Conservation (phyloP, 35 echinoderm and acorn worm species). For the Apostichopus japonicus region DNA sequence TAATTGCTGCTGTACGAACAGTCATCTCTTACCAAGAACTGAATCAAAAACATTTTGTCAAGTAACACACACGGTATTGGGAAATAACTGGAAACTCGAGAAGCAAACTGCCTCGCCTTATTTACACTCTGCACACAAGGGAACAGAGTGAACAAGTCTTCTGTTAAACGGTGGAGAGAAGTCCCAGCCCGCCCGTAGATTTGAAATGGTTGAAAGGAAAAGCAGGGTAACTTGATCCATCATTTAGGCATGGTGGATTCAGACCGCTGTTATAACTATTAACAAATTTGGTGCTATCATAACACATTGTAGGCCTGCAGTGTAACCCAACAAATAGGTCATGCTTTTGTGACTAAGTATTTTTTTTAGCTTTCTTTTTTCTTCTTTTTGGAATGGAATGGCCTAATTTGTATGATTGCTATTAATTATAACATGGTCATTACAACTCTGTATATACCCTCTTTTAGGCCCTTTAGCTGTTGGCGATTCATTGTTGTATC, state of each 20-base stretch:
- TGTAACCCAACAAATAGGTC: conserved; percentile 10
- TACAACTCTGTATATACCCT: background rate
- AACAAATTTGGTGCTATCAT: background rate
- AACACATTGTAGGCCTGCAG: background rate
- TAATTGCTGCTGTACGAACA: background rate
- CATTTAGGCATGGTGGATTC: conserved; percentile 18
- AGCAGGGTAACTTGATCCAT: conserved; percentile 3
- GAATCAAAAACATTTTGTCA: background rate
- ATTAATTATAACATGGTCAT: background rate
- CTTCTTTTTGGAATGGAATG: no score
- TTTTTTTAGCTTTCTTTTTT: background rate
- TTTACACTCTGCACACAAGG: background rate
- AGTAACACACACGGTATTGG: background rate
- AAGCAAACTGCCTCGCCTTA: conserved; percentile 9
- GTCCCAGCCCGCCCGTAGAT: background rate
- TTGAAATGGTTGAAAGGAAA: background rate
- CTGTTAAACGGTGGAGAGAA: conserved; percentile 19
- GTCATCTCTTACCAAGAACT: background rate
- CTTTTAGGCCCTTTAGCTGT: background rate
- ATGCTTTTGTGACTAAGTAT: conserved; percentile 19
- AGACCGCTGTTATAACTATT: background rate
- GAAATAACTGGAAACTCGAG: conserved; percentile 27
- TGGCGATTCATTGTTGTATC: background rate
- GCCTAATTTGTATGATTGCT: no score
- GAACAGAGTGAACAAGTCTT: background rate